These are phyloP conservation scores for Pyrrhosoma nymphula DNA, from an alignment of 2,888 invertebrate species.

Conservation along the genomic window DNA sequence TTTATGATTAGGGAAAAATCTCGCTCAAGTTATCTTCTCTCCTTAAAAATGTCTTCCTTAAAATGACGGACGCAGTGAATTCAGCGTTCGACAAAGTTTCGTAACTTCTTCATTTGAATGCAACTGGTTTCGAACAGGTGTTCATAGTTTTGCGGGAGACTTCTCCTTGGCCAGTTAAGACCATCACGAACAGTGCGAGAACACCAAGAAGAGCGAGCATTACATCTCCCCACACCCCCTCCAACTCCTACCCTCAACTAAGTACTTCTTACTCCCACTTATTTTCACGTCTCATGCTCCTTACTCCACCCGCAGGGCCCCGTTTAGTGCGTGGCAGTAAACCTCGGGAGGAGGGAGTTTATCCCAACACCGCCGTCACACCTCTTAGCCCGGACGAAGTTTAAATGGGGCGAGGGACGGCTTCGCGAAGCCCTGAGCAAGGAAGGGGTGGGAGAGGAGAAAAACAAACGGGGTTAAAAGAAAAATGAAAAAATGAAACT, in stretches of 20 bases:
- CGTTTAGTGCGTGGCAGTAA: conserved; percentile 49
- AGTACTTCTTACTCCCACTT: no score
- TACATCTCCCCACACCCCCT: no score
- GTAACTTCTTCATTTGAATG: no score
- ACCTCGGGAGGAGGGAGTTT: neutral
- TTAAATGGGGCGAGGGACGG: neutral
- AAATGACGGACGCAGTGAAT: no score
- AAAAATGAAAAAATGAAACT: neutral
- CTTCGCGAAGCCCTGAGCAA: neutral
- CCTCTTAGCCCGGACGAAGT: conserved; percentile 20
- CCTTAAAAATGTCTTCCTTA: neutral
- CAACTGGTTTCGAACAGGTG: neutral
- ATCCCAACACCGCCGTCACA: conserved; percentile 41
- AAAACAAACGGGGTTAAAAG: neutral
- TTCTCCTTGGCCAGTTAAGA: no score
- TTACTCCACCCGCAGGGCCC: neutral
- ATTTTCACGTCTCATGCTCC: neutral
- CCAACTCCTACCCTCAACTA: no score
- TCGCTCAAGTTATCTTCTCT: no score
- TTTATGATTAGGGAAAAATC: no score
- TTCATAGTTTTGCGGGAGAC: neutral
- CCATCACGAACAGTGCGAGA: no score
- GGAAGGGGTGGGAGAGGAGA: neutral
- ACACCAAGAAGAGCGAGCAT: no score
- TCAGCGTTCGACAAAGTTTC: neutral